Evolutionary conservation across 2,797 vertebrate genomes (phyloP), one percentile per base, ranked within the genome.

Genomic region (Macropodus opercularis): DNA sequence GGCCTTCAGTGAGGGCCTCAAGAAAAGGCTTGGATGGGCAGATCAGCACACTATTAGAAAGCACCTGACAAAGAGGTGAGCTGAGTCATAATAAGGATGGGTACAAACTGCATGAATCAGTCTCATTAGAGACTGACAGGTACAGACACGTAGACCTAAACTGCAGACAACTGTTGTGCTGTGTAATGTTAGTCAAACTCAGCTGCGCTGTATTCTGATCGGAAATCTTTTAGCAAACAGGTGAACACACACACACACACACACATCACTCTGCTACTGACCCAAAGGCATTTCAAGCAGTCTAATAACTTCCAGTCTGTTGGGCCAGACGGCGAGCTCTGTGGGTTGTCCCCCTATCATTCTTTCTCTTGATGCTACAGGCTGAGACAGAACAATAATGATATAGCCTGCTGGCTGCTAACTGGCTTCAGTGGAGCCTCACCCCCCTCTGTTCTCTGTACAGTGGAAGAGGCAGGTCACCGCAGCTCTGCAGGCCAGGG

Each of bases 231-330:
- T 10, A 31, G 32, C 54, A 62, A 43, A 54, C 71, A 84, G 72
- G 67, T 79, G 56, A 78, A 57, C 23, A 27, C 26, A 35, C 40
- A 47, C 56, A 43, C 31, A n/a, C n/a, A n/a, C n/a, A n/a, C n/a
- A n/a, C n/a, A n/a, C n/a, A n/a, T n/a, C 40, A 12, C 14, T 18
- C 55, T 21, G 18, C 42, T 43, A 46, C 23, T 10, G 38, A 59
- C 34, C 64, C 7, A 53, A 69, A 69, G 36, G 51, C 29, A 22
- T 51, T 71, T 57, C 22, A 69, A 83, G 65, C 64, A 31, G 47
- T 62, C 71, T 18, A 77, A 80, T 86, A 67, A 63, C 43, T 75
- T 85, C 78, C 77, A 76, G 83, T 80, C 72, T 74, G 72, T 24
- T 39, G 23, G 48, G 41, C 75, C 72, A 75, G 75, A 76, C 64